A percentile compares a stretch with the other conserved stretches of the same genome.
phyloP scores from a whole-genome alignment of 2,888 invertebrate species.

The Cantharis rustica region DNA sequence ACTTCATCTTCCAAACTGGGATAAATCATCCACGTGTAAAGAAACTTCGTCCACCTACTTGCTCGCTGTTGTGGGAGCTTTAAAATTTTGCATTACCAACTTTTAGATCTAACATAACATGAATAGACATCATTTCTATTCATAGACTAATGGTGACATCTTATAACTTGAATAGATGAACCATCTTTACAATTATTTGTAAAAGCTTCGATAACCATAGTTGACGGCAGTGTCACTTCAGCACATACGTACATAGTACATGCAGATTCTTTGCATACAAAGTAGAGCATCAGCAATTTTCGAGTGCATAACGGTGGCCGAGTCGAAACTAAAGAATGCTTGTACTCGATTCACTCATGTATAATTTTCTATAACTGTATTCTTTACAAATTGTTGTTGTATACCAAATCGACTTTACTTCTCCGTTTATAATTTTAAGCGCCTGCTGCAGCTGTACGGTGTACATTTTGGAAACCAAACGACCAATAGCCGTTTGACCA shows the following conservation, averaged over 20 bases:
- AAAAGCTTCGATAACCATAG: neutral
- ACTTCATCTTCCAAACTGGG: conserved; percentile 17
- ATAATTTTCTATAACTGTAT: neutral
- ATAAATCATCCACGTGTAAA: conserved; percentile 31
- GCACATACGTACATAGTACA: too few relatives aligned
- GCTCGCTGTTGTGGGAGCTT: conserved; percentile 12
- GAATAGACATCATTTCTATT: conserved; percentile 1
- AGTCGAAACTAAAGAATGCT: neutral
- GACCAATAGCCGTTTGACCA: neutral
- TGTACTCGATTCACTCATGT: neutral
- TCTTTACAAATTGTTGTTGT: neutral
- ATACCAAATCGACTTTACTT: neutral
- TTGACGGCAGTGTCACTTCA: neutral
- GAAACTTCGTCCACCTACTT: conserved; percentile 21
- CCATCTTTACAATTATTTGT: neutral
- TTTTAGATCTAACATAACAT: conserved; percentile 18
- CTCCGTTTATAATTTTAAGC: neutral
- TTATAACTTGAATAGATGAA: conserved; percentile 3
- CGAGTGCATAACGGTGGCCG: neutral
- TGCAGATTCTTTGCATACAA: neutral
- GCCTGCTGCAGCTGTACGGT: neutral
- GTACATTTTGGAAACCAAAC: neutral
- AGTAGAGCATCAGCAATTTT: neutral
- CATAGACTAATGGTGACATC: conserved; percentile 1
- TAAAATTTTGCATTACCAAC: conserved; percentile 17